phyloP scores from a whole-genome alignment of 2,888 invertebrate species.

The Drosophila cognata region DNA sequence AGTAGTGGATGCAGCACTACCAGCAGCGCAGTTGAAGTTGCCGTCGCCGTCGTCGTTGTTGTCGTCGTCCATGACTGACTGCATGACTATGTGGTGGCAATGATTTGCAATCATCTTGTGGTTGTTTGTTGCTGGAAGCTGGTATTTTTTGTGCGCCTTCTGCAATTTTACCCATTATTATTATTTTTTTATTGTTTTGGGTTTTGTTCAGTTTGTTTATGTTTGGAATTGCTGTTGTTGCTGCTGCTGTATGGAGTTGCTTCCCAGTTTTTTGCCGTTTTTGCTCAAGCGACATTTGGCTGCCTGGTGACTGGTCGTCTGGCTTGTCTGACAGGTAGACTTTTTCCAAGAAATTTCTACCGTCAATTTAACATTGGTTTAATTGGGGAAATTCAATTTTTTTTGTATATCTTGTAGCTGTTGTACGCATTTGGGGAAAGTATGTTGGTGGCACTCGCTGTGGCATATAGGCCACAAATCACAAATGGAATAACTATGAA shows the following conservation, averaged over 20 bases:
- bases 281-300: conserved; percentile 54
- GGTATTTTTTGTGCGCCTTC: conserved; percentile 29
- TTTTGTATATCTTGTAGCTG: conserved; percentile 6
- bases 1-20: conserved; percentile 44
- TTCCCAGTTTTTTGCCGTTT: conserved; percentile 58
- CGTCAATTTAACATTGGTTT: conserved; percentile 63
- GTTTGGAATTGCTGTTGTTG: conserved; percentile 8
- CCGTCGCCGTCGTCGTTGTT: conserved; percentile 1
- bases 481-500: background rate
- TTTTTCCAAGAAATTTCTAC: conserved; percentile 73
- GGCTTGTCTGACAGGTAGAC: conserved; percentile 40
- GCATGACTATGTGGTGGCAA: conserved; percentile 36
- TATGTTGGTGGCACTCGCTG: conserved; percentile 34
- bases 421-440: conserved; percentile 61
- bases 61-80: conserved; percentile 57
- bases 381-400: conserved; percentile 68
- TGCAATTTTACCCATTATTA: conserved; percentile 42
- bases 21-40: conserved; percentile 26
- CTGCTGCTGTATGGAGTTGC: conserved; percentile 41
- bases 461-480: conserved; percentile 26
- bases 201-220: conserved; percentile 13
- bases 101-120: conserved; percentile 38
- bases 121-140: conserved; percentile 38
- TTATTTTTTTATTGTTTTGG: conserved; percentile 23
- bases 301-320: conserved; percentile 25